phyloP scores from a whole-genome alignment of 2,888 invertebrate genomes.

The Zygaena filipendulae region DNA sequence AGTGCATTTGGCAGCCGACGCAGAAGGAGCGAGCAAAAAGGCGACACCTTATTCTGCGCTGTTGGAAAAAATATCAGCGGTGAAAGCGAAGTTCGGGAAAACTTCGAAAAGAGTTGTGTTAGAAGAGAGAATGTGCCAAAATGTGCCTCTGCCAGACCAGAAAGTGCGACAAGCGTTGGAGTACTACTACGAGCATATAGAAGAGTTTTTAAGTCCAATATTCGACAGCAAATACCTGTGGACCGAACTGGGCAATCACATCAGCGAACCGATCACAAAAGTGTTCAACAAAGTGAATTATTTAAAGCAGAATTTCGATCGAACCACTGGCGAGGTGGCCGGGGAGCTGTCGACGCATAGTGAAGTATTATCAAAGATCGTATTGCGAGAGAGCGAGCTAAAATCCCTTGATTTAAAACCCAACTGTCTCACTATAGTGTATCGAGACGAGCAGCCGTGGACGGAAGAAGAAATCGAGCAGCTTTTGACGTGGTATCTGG shows the following conservation, averaged over 20 bases:
- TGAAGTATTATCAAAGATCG: constrained; percentile 31
- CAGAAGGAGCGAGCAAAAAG: constrained; percentile 20
- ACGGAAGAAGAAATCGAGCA: constrained; percentile 38
- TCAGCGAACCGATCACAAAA: constrained; percentile 34
- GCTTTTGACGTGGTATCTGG: constrained; percentile 46
- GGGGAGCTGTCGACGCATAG: constrained; percentile 23
- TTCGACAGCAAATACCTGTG: constrained; percentile 49
- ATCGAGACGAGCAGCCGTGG: constrained; percentile 36
- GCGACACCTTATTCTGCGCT: constrained; percentile 24
- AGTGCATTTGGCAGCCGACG: constrained; percentile 23
- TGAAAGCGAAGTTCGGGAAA: constrained; percentile 37
- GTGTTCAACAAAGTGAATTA: constrained; percentile 47
- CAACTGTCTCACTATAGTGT: too few relatives aligned
- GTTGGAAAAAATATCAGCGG: constrained; percentile 32
- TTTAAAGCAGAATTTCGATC: constrained; percentile 39
- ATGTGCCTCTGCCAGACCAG: constrained; percentile 29
- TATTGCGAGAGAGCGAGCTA: too few relatives aligned
- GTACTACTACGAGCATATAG: constrained; percentile 44
- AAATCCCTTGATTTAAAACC: too few relatives aligned
- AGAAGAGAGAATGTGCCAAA: constrained; percentile 30
- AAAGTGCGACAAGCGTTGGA: constrained; percentile 37
- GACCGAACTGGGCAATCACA: constrained; percentile 38
- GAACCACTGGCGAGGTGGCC: constrained; percentile 22
- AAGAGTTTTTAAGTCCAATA: constrained; percentile 45
- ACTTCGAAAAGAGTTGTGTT: constrained; percentile 20